Conservation (phyloP, 2,797 vertebrate genomes). For the Silurus lanzhouensis region DNA sequence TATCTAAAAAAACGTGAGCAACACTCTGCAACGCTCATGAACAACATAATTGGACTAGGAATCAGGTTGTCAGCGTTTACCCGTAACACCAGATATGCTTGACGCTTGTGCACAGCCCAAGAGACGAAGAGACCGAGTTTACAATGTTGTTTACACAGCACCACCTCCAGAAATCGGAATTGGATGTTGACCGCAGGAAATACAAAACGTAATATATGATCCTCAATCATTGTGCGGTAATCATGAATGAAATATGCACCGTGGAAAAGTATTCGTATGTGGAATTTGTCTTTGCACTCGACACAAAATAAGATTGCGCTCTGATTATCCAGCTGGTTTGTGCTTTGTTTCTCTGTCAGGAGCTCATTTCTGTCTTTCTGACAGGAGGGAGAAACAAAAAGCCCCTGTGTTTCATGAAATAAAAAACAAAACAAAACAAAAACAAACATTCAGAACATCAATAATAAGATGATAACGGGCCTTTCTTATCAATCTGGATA, state of each 20-base stretch:
- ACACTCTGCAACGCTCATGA: constrained; percentile 33
- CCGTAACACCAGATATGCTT: neutral
- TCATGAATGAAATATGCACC: constrained; percentile 32
- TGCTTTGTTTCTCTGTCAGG: constrained; percentile 13
- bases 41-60: constrained; percentile 17
- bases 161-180: neutral
- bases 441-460: too few relatives aligned
- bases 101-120: neutral
- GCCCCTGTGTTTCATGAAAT: constrained; percentile 10
- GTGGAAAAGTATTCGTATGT: constrained; percentile 26
- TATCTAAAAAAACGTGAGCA: constrained; percentile 17
- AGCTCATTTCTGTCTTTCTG: constrained; percentile 21
- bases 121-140: constrained; percentile 8
- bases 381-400: constrained; percentile 21
- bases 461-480: too few relatives aligned
- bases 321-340: constrained; percentile 39
- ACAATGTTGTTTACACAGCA: constrained; percentile 16
- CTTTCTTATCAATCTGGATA: too few relatives aligned
- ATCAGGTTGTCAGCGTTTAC: constrained; percentile 26
- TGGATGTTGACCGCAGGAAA: neutral
- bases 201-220: constrained; percentile 10
- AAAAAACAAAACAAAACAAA: neutral
- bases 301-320: constrained; percentile 20
- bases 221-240: constrained; percentile 20
- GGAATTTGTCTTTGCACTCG: constrained; percentile 10